Evolutionary conservation across 2,113 vertebrate species (phyloP).

Genomic region (Himantopus leucocephalus): DNA sequence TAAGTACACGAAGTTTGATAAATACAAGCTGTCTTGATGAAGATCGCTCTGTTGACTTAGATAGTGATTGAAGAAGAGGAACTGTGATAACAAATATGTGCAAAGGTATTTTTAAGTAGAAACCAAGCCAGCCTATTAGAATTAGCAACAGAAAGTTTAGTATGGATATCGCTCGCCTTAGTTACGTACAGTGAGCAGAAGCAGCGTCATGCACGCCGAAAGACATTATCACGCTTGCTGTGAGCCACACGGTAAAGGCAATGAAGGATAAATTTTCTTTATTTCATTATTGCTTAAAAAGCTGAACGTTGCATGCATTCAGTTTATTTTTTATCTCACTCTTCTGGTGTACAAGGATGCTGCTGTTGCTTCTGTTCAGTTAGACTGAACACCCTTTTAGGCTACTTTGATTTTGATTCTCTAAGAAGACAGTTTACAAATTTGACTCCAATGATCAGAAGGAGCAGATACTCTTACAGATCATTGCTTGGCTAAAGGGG

Average conservation of each 20-base stretch:
- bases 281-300: neutral
- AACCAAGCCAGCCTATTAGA: constrained; percentile 3
- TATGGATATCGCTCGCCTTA: neutral
- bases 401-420: neutral
- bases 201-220: neutral
- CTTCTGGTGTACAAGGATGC: neutral
- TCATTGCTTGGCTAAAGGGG: neutral
- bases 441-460: neutral
- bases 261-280: neutral
- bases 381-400: neutral
- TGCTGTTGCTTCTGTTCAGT: neutral
- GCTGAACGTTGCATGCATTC: neutral
- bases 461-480: neutral
- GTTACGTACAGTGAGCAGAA: neutral
- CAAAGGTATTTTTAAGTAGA: neutral
- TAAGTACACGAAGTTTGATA: constrained; percentile 47
- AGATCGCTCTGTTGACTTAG: neutral
- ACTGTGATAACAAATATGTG: neutral
- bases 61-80: constrained; percentile 35
- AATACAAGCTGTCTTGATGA: constrained; percentile 56
- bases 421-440: neutral
- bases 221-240: neutral
- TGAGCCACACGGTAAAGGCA: neutral
- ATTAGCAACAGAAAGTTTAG: neutral
- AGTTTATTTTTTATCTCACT: neutral